phyloP scores from a whole-genome alignment of 1,140 invertebrate genomes.

The Temnothorax longispinosus region DNA sequence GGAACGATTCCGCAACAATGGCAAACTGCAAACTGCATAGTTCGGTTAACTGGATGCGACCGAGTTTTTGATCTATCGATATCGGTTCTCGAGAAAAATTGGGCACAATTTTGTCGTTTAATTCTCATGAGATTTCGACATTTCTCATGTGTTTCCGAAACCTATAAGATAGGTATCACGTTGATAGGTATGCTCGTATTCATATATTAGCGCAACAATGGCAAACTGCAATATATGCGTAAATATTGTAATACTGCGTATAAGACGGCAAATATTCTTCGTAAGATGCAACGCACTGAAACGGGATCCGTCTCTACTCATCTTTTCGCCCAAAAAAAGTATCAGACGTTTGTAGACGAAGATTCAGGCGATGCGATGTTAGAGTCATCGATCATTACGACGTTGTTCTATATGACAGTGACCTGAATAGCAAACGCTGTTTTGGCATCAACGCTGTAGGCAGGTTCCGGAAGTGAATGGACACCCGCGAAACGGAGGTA shows the following conservation, averaged over 20 bases:
- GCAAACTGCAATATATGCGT: neutral
- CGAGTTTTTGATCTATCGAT: neutral
- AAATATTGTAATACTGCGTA: neutral
- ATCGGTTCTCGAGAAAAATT: conserved; percentile 15
- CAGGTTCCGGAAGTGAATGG: conserved; percentile 78
- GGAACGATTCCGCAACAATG: conserved; percentile 39
- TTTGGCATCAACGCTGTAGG: conserved; percentile 81
- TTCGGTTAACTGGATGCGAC: conserved; percentile 7
- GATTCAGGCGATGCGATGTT: neutral
- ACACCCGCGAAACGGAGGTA: conserved; percentile 77
- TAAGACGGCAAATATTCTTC: neutral
- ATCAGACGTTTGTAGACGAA: neutral
- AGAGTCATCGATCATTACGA: conserved; percentile 77
- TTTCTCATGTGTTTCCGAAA: neutral
- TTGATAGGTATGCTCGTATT: neutral
- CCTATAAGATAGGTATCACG: neutral
- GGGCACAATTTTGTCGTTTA: neutral
- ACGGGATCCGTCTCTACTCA: neutral
- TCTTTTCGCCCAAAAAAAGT: neutral
- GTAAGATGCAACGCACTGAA: neutral
- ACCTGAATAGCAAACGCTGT: conserved; percentile 75
- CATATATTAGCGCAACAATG: neutral
- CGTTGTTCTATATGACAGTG: conserved; percentile 74
- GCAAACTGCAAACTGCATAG: neutral
- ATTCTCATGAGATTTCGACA: conserved; percentile 31